Percentiles rank a stretch among this genome's conserved stretches.
Evolutionary conservation across 2,797 vertebrate genomes (phyloP).

Genomic region (Neosilurus hyrtlii): DNA sequence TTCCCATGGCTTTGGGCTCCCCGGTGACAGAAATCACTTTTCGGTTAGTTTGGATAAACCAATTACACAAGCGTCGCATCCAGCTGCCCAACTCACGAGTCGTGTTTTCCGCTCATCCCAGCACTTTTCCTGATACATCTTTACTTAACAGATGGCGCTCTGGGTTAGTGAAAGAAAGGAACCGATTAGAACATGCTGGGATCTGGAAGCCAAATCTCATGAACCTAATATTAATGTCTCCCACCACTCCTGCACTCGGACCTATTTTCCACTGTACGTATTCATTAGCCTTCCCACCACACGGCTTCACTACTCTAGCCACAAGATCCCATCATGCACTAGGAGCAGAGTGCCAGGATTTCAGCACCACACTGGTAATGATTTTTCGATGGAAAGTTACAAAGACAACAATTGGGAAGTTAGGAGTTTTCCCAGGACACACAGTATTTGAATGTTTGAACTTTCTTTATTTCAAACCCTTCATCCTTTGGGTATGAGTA

Average conservation of each 20-base stretch:
- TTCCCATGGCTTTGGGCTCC: conserved; percentile 26
- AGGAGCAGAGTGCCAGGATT: conserved; percentile 36
- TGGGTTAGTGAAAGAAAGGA: conserved; percentile 47
- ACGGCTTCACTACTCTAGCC: conserved; percentile 27
- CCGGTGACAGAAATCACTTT: conserved; percentile 35
- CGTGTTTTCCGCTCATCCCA: conserved; percentile 54
- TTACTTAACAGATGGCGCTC: conserved; percentile 37
- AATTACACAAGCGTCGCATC: conserved; percentile 41
- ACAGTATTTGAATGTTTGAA: conserved; percentile 23
- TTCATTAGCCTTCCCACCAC: conserved; percentile 50
- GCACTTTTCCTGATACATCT: conserved; percentile 52
- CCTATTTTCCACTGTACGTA: conserved; percentile 57
- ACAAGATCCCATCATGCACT: conserved; percentile 19
- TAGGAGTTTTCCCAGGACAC: conserved; percentile 34
- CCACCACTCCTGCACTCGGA: conserved; percentile 47
- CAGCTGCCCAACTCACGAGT: conserved; percentile 34
- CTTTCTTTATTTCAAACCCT: conserved; percentile 11
- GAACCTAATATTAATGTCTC: conserved; percentile 53
- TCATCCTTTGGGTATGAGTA: conserved; percentile 26
- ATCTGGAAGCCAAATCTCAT: conserved; percentile 44
- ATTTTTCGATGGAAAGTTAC: conserved; percentile 46
- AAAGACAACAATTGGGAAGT: conserved; percentile 34
- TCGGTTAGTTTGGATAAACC: conserved; percentile 27
- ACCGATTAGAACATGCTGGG: conserved; percentile 40
- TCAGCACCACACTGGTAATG: conserved; percentile 32